Base-by-base conservation (phyloP, 1,140 invertebrate species). In the Drosophila nigromelanica region DNA sequence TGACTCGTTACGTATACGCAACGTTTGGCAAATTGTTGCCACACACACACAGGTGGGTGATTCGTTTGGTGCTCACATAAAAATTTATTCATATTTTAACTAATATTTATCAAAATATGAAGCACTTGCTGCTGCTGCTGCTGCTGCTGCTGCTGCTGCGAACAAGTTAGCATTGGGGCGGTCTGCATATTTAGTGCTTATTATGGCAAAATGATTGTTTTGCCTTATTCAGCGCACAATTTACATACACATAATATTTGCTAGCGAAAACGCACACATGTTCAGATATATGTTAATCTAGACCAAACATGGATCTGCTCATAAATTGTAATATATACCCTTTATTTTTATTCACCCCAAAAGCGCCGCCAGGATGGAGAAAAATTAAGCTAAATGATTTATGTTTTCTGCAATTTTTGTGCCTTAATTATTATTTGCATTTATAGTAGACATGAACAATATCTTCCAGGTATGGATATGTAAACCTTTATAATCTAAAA, bases 141-240 rank as follows among this genome's bases (percentile, higher is more conserved):
- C n/a, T n/a, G n/a, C n/a, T n/a, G n/a, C n/a, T n/a, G n/a, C n/a
- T 43, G 39, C 21, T 24, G 21, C 21, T 27, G 5, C 5, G 27
- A 27, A 27, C 39, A 60, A 76, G 80, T 76, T 70, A 58, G 66
- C 48, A 69, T 62, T 39, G 42, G 75, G 76, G 68, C 56, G 69
- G 62, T 62, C 75, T 80, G 87, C 87, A 90, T 90, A 82, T 90
- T 90, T 90, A 90, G 87, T 90, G 87, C 81, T 90, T 87, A 90
- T 90, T 90, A 87, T 80, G 68, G 79, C 56, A 58, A 83, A 89
- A 89, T 89, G 79, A 73, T 73, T 73, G 64, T 73, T 73, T 73
- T 15, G 30, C 14, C 15, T 48, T n/a, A n/a, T 37, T n/a, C 21
- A 24, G 5, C 39, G 24, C 33, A 50, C 39, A 72, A 18, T 72